A percentile compares a stretch with the other conserved stretches of the same genome.
These are phyloP conservation scores for Cyaniris semiargus DNA, from an alignment of 2,888 invertebrate genomes.

Conservation along the genomic window DNA sequence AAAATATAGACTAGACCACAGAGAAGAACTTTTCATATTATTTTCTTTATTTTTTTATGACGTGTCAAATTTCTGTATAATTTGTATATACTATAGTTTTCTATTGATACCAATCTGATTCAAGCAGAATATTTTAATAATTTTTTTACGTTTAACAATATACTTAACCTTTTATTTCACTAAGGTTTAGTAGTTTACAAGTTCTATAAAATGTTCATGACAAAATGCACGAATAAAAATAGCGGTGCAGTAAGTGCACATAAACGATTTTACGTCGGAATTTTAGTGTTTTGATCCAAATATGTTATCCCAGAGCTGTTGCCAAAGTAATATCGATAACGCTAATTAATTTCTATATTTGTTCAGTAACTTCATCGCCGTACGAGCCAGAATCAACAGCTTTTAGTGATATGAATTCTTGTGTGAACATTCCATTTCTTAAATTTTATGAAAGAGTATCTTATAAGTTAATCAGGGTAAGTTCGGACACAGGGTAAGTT, in stretches of 20 bases:
- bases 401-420: neutral
- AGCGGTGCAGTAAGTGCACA: neutral
- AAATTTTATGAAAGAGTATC: neutral
- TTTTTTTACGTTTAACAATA: too few relatives aligned
- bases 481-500: too few relatives aligned
- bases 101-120: too few relatives aligned
- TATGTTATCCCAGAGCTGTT: neutral
- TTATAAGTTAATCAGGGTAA: too few relatives aligned
- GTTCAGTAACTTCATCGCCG: neutral
- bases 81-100: too few relatives aligned
- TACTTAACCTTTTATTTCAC: neutral
- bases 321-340: conserved; percentile 9
- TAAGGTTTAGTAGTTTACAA: neutral
- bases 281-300: conserved; percentile 18
- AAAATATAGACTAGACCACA: too few relatives aligned
- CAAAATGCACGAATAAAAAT: neutral
- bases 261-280: neutral
- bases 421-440: neutral
- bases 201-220: neutral
- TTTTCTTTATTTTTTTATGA: too few relatives aligned
- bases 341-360: conserved; percentile 15
- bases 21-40: too few relatives aligned
- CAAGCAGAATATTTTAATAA: too few relatives aligned
- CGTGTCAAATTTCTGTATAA: too few relatives aligned
- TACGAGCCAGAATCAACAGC: neutral